Conservation (phyloP, 2,113 vertebrate species). For the Suncus etruscus region DNA sequence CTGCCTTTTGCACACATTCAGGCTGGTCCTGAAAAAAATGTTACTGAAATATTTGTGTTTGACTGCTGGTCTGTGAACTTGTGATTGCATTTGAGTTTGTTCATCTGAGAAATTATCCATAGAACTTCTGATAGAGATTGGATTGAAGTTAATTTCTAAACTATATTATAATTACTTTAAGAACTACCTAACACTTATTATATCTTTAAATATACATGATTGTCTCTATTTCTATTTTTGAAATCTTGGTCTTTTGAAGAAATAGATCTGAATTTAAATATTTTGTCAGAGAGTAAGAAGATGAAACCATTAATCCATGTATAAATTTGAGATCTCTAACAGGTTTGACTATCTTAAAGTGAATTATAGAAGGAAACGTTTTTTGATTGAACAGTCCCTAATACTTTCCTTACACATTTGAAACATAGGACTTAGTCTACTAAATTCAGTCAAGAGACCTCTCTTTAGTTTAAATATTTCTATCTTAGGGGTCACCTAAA, state of each 20-base stretch:
- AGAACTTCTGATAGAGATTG: slow-evolving; percentile 33
- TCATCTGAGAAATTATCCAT: background rate
- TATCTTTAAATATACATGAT: slow-evolving; percentile 40
- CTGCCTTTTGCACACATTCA: too few species aligned
- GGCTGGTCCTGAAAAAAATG: too few species aligned
- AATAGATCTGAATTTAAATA: slow-evolving; percentile 34
- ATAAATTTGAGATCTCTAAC: slow-evolving; percentile 41
- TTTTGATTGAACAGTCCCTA: background rate
- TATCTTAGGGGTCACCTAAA: background rate
- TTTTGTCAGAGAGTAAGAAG: slow-evolving; percentile 45
- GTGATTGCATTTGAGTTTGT: background rate
- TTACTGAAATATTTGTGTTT: too few species aligned
- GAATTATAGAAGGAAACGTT: slow-evolving; percentile 14
- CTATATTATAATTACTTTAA: slow-evolving; percentile 32
- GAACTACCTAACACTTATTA: background rate
- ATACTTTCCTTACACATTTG: background rate
- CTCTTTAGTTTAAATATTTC: slow-evolving; percentile 19
- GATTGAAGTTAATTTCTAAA: slow-evolving; percentile 49
- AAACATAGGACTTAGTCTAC: background rate
- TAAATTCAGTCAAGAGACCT: background rate
- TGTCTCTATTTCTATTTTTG: slow-evolving; percentile 40
- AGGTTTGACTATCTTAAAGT: background rate
- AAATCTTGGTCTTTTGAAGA: slow-evolving; percentile 38
- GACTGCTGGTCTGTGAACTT: too few species aligned
- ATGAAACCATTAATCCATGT: slow-evolving; percentile 27